These are phyloP conservation scores for Dipodomys stephensi DNA, from an alignment of 2,113 vertebrate genomes.

Conservation along the genomic window DNA sequence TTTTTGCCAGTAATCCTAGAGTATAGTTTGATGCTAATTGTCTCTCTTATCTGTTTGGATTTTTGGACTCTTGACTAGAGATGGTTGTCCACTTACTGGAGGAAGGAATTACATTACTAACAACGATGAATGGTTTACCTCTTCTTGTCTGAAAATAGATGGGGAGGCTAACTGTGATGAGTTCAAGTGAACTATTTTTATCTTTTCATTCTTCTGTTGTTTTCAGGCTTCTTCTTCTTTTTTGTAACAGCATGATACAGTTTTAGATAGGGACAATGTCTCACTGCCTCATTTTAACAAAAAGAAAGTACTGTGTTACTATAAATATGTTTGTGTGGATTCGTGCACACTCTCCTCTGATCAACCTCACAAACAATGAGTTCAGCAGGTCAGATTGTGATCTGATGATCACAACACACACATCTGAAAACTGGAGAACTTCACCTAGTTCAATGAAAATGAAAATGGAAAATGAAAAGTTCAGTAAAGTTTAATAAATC, in stretches of 20 bases:
- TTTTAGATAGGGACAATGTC: not conserved
- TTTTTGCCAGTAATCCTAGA: not conserved
- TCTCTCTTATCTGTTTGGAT: not conserved
- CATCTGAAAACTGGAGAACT: not conserved
- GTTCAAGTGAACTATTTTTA: not conserved
- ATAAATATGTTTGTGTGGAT: too few species aligned
- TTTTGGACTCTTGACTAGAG: not conserved
- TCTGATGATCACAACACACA: fast-evolving
- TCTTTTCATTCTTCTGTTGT: not conserved
- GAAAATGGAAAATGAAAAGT: not conserved
- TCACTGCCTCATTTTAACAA: not conserved
- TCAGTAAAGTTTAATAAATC: not conserved
- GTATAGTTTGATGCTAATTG: not conserved
- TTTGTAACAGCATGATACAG: not conserved
- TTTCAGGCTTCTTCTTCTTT: not conserved
- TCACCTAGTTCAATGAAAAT: not conserved
- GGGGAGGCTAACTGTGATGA: not conserved
- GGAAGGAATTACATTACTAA: not conserved
- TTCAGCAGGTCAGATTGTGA: not conserved
- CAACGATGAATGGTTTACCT: not conserved
- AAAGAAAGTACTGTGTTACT: not conserved
- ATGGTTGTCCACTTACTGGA: conserved; percentile 5
- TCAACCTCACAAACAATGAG: too few species aligned
- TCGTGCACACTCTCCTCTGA: fast-evolving
- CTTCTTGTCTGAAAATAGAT: not conserved